These are phyloP conservation scores for Philhelius pedissequus DNA, from an alignment of 2,888 invertebrate genomes.

Conservation along the genomic window DNA sequence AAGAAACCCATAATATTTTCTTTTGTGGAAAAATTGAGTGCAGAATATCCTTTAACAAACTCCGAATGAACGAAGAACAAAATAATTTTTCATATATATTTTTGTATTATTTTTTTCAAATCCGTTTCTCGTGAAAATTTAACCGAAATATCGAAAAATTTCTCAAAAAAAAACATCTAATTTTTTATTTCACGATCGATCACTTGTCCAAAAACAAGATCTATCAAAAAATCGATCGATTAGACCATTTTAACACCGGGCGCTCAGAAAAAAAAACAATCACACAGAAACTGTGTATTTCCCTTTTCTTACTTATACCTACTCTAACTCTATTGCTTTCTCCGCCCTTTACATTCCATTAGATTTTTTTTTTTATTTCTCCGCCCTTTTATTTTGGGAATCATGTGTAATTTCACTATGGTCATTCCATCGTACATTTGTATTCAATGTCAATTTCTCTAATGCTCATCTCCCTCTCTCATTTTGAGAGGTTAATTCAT, in stretches of 20 bases:
- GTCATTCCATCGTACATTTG: too few species aligned
- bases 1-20: too few species aligned
- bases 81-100: too few species aligned
- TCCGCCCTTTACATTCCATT: constrained; percentile 13
- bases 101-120: too few species aligned
- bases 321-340: background rate
- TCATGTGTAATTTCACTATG: background rate
- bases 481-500: background rate
- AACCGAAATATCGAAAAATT: too few species aligned
- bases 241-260: background rate
- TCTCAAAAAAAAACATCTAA: too few species aligned
- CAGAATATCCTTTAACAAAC: too few species aligned
- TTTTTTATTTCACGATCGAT: too few species aligned
- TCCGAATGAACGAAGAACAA: too few species aligned
- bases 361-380: background rate
- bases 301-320: background rate
- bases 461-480: background rate
- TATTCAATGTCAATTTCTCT: background rate
- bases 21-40: too few species aligned
- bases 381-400: background rate
- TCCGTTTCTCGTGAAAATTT: too few species aligned
- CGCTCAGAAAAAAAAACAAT: background rate
- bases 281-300: background rate
- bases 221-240: background rate
- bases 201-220: constrained; percentile 11